Base-by-base conservation (phyloP, 2,888 invertebrate genomes). In the Stenoptilia bipunctidactyla region DNA sequence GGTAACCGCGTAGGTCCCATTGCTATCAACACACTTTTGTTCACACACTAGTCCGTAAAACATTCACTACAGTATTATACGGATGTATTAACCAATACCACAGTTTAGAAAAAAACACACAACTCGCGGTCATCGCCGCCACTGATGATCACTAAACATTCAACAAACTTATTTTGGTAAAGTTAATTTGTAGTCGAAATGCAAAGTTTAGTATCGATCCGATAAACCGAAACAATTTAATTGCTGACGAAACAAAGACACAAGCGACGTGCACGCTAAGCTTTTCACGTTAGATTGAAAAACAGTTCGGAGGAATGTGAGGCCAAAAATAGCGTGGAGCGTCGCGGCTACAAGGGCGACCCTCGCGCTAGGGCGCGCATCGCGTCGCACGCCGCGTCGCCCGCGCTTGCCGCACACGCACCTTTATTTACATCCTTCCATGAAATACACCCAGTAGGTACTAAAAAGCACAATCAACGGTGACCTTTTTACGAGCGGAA, bases 211-310 rank as follows among this genome's bases (percentile, higher is more conserved):
- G 25, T 43, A 50, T 51, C 44, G 20, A 12, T 8, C n/a, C 2
- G 15, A 36, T 27, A 25, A 54, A 52, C 56, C 50, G 45, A 56
- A 51, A 53, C 50, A 40, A 42, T 53, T 51, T 48, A 51, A 54
- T 50, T 53, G 55, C 64, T 60, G 51, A 60, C 52, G 67, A 68
- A 76, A 77, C 76, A 76, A 76, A 77, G 72, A 59, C 67, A 59
- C 66, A 62, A 61, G 66, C 79, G 72, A 69, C 74, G 63, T 61
- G 70, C 72, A 68, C 76, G 76, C 67, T 72, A 67, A 73, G 66
- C 66, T 76, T 74, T 80, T 67, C 76, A 76, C 77, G 75, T 80
- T 77, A 74, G 79, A 79, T 79, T 79, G 79, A 73, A 83, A 82
- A 80, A 76, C 80, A 80, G 70, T 71, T 66, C 71, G 57, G 66